phyloP scores from a whole-genome alignment of 2,888 invertebrate species.

The Hybos culiciformis region DNA sequence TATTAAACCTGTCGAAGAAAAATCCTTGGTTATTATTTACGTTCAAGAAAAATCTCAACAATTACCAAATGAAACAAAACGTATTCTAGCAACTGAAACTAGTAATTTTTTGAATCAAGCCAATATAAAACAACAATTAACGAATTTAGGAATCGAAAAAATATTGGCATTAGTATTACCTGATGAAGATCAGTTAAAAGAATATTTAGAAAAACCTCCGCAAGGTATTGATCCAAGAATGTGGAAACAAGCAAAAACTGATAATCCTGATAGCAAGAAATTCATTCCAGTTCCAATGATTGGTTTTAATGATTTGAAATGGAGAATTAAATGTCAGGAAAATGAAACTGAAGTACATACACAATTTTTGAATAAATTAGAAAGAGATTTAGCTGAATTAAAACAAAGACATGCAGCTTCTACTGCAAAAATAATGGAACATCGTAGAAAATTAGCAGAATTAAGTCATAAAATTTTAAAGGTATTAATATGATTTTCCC shows the following conservation, averaged over 20 bases:
- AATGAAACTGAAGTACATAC: slow-evolving; percentile 72
- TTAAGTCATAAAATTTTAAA: slow-evolving; percentile 72
- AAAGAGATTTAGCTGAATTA: slow-evolving; percentile 60
- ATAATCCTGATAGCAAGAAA: slow-evolving; percentile 83
- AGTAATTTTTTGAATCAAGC: slow-evolving; percentile 55
- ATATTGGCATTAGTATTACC: slow-evolving; percentile 62
- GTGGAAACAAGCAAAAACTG: slow-evolving; percentile 92
- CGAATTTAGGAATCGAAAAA: slow-evolving; percentile 55
- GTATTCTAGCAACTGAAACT: slow-evolving; percentile 60
- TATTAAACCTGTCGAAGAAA: slow-evolving; percentile 63
- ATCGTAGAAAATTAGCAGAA: slow-evolving; percentile 65
- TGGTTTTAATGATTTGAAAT: slow-evolving; percentile 70
- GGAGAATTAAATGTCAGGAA: slow-evolving; percentile 71
- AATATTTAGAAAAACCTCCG: slow-evolving; percentile 85
- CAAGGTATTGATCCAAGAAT: slow-evolving; percentile 79
- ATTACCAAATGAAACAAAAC: slow-evolving; percentile 47
- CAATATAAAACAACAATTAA: slow-evolving; percentile 55
- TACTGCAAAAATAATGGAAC: slow-evolving; percentile 66
- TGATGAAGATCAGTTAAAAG: slow-evolving; percentile 63
- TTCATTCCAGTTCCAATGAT: slow-evolving; percentile 90
- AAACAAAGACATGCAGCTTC: slow-evolving; percentile 71
- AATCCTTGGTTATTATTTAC: slow-evolving; percentile 59
- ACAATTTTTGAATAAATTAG: slow-evolving; percentile 63
- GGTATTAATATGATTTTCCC: slow-evolving; percentile 39
- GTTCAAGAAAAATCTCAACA: slow-evolving; percentile 54